Evolutionary conservation across 2,888 invertebrate genomes (phyloP).

Genomic region (Thereva nobilitata): DNA sequence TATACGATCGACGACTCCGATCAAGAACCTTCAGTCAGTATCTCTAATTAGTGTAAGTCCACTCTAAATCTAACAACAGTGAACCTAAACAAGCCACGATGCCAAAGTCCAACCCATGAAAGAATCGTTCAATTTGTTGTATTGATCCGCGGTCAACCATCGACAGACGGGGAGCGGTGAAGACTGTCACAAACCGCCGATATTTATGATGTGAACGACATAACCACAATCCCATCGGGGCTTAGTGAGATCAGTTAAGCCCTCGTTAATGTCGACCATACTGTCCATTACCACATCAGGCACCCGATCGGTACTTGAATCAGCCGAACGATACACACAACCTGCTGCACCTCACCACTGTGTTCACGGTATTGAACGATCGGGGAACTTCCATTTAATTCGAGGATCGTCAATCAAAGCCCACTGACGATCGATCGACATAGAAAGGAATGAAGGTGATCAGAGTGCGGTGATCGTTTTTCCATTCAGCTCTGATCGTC

Average conservation of each 20-base stretch:
- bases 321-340: no score
- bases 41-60: no score
- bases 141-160: background rate
- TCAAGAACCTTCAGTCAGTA: no score
- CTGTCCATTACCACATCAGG: slow-evolving; percentile 21
- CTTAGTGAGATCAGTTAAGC: background rate
- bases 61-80: no score
- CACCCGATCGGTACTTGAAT: slow-evolving; percentile 9
- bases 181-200: slow-evolving; percentile 5
- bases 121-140: no score
- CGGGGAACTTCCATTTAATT: slow-evolving; percentile 26
- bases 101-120: no score
- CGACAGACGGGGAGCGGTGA: background rate
- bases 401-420: slow-evolving; percentile 27
- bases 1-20: no score
- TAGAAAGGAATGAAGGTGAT: no score
- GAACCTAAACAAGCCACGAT: no score
- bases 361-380: background rate
- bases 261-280: background rate
- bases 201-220: slow-evolving; percentile 14
- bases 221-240: slow-evolving; percentile 6
- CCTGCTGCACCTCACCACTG: no score
- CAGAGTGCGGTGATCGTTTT: no score
- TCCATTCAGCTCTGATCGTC: no score
- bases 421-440: slow-evolving; percentile 6